Base-by-base conservation (phyloP, 2,888 invertebrate species). In the Myathropa florea region DNA sequence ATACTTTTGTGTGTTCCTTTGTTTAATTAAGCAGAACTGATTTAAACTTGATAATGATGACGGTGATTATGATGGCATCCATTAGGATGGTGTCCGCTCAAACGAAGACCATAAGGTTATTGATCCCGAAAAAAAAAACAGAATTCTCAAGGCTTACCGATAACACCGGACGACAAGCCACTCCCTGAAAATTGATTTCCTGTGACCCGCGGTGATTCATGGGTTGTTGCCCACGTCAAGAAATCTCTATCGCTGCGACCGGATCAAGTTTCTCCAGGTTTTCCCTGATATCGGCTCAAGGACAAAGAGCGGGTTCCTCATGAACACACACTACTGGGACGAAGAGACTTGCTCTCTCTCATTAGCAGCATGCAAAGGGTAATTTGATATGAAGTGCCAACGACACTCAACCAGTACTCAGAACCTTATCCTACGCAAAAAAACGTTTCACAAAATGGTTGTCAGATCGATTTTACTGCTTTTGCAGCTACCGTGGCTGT, bases 21-120 rank as follows among this genome's bases (percentile, higher is more conserved):
- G 86, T 86, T 83, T 86, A 86, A 86, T 86, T 86, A 86, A 86
- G 65, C 78, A 75, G 75, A 83, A 83, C 70, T 86, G 73, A 83
- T 83, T 83, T 78, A 78, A 71, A 83, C 64, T 61, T 28, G 68
- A 86, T 86, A 36, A 82, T 73, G 64, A 78, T 61, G 68, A 53
- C 71, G 28, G 59, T 73, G 26, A 65, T 72, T 65, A 28, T 53
- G 67, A 64, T 80, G 55, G 55, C 64, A 59, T 36, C 70, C 18
- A 57, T 57, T 61, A 33, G 75, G 71, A 21, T 75, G 60, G 46
- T 64, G 64, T 85, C 77, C 73, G 63, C 23, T 64, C 60, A 77
- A 81, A 73, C 53, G 36, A 78, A 85, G 68, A 77, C 57, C 63
- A 7, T 64, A 33, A 57, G 85, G 85, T 82, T 86, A 86, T 82